Percentiles rank a stretch among this genome's conserved stretches.
Conservation (phyloP, 1,140 invertebrate genomes). For the Leguminivora glycinivorella region DNA sequence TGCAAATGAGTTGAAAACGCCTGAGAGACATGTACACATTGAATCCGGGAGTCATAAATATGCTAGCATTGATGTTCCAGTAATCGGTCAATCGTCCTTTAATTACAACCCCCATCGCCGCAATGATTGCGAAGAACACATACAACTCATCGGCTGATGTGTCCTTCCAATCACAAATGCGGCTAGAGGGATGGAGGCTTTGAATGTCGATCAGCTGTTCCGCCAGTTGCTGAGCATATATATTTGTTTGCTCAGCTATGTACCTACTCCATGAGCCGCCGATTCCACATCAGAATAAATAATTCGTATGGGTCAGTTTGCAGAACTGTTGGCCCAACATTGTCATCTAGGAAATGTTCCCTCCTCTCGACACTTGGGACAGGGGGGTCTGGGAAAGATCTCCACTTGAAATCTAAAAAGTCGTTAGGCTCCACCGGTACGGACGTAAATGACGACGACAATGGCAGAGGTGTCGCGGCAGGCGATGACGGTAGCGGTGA, state of each 20-base stretch:
- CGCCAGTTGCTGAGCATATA: slow-evolving; percentile 31
- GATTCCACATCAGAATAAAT: slow-evolving; percentile 38
- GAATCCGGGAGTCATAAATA: slow-evolving; percentile 39
- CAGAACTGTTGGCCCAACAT: slow-evolving; percentile 34
- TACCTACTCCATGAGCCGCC: slow-evolving; percentile 27
- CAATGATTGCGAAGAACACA: slow-evolving; percentile 36
- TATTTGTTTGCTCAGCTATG: slow-evolving; percentile 34
- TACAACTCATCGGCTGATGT: slow-evolving; percentile 37
- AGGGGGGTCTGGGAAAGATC: no score
- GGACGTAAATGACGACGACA: no score
- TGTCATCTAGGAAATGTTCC: slow-evolving; percentile 29
- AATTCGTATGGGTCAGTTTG: slow-evolving; percentile 34
- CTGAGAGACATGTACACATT: slow-evolving; percentile 17
- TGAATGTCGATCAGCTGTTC: not conserved
- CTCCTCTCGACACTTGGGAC: not conserved
- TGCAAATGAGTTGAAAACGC: slow-evolving; percentile 30
- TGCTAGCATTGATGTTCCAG: slow-evolving; percentile 31
- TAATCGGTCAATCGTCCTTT: slow-evolving; percentile 36
- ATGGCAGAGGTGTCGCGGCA: no score
- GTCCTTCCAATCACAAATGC: slow-evolving; percentile 34
- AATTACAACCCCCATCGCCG: slow-evolving; percentile 35
- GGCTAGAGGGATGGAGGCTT: slow-evolving; percentile 1
- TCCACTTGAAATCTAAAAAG: no score
- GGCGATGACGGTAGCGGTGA: no score
- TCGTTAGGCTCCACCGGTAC: no score